These are phyloP conservation scores for Agrochola circellaris DNA, from an alignment of 2,888 invertebrate species.

Conservation along the genomic window DNA sequence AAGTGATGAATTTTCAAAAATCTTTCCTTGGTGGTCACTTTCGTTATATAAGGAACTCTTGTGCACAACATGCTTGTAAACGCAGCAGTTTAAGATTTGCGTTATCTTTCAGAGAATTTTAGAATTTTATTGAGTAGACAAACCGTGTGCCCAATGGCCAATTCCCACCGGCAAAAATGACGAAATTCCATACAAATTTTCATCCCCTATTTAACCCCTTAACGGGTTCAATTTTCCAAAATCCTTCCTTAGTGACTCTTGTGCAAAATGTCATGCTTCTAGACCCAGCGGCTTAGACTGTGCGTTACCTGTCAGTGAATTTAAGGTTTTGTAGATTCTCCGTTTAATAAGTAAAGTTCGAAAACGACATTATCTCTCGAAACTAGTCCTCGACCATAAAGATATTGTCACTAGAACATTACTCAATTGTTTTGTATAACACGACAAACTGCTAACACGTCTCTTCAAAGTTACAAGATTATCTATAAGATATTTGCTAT, in stretches of 20 bases:
- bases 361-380: not conserved
- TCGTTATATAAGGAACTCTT: not conserved
- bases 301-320: not conserved
- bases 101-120: not conserved
- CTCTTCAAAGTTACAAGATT: slow-evolving; percentile 31
- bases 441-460: slow-evolving; percentile 33
- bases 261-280: not conserved
- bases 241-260: too few species aligned
- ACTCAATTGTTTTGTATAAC: slow-evolving; percentile 45
- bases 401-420: slow-evolving; percentile 8
- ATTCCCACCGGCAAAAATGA: too few species aligned
- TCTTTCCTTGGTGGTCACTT: not conserved
- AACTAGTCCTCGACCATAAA: not conserved
- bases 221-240: too few species aligned
- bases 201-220: too few species aligned
- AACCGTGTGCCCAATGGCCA: too few species aligned
- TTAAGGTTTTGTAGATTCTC: not conserved
- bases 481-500: slow-evolving; percentile 46
- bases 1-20: too few species aligned
- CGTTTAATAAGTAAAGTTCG: not conserved
- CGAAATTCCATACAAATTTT: too few species aligned
- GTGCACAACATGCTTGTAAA: not conserved
- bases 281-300: not conserved
- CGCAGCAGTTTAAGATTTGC: not conserved
- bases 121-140: too few species aligned